Base-by-base conservation (phyloP, 2,797 vertebrate species). In the Amblyraja radiata region DNA sequence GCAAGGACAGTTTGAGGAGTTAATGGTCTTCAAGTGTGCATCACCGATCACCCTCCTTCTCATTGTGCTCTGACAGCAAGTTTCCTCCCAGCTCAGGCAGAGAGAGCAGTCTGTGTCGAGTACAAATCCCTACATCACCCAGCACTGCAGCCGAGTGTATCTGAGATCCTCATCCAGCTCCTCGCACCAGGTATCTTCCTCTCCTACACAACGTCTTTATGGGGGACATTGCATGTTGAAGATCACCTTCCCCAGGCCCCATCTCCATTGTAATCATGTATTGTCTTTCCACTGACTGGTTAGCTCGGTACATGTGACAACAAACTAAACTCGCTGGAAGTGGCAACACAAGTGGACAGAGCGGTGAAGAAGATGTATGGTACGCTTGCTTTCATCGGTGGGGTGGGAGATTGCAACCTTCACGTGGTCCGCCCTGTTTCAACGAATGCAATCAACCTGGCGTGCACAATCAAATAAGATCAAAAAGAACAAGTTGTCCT, bases 51-150 rank as follows among this genome's bases (percentile, higher is more conserved):
- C 36, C 61, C 61, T 88, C n/a, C 71, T 9, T 36, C 28, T 61
- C 32, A 36, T 88, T 88, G 84, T 68, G n/a, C n/a, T 88, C n/a
- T 68, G 84, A 88, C 84, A 88, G n/a, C 16, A 21, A 16, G 16
- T 3, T 68, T 0, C n/a, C 61, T 88, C 63, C 84, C 84, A 88
- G 84, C 61, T 88, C 61, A 88, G 23, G 63, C 1, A 6, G 61
- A 28, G 1, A 6, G 61, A 28, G 1, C 83, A 63, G 14, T 16
- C 83, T 18, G 36, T 1, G 18, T 18, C 14, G 9, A 68, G 21
- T 68, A 36, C 6, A 32, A 16, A 86, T 32, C 16, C 28, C 0
- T 5, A 1, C 9, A n/a, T 88, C 16, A 32, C 13, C 14, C n/a
- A 28, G 32, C 61, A 21, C 28, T 23, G 13, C n/a, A 65, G 8